Conservation (phyloP, 2,113 vertebrate species). For the Nansenia antarctica region DNA sequence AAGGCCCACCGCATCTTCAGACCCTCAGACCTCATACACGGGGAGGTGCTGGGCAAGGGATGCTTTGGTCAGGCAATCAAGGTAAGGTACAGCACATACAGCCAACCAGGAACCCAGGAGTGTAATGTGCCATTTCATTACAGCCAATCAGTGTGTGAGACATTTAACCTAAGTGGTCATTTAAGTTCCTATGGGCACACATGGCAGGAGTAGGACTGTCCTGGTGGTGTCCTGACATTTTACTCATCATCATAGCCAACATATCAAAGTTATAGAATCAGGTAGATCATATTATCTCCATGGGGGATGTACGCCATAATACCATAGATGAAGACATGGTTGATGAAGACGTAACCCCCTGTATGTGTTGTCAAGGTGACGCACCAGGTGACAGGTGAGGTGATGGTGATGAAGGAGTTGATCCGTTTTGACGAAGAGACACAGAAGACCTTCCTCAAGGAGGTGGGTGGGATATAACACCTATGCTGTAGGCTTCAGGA, state of each 20-base stretch:
- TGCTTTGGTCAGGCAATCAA: slow-evolving; percentile 97
- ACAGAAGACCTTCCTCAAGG: slow-evolving; percentile 92
- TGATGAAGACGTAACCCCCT: too few species aligned
- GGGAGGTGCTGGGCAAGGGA: slow-evolving; percentile 93
- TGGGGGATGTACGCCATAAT: not conserved
- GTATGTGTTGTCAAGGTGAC: slow-evolving; percentile 82
- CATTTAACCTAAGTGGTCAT: too few species aligned
- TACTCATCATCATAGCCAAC: too few species aligned
- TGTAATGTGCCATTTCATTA: not conserved
- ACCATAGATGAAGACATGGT: not conserved
- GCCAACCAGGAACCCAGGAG: too few species aligned
- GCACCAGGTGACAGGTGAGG: slow-evolving; percentile 90
- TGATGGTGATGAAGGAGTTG: slow-evolving; percentile 99
- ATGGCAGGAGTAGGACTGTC: too few species aligned
- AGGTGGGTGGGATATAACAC: slow-evolving; percentile 70
- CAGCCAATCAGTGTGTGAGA: not conserved
- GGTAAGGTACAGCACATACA: slow-evolving; percentile 65
- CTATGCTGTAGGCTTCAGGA: too few species aligned
- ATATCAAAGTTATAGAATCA: not conserved
- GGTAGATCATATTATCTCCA: not conserved
- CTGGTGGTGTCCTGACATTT: too few species aligned
- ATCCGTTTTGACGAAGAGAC: slow-evolving; percentile 95
- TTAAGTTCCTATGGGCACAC: too few species aligned
- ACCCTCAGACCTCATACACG: slow-evolving; percentile 92
- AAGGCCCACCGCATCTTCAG: slow-evolving; percentile 91